phyloP scores from a whole-genome alignment of 2,888 invertebrate genomes.

The Lasioglossum vierecki region DNA sequence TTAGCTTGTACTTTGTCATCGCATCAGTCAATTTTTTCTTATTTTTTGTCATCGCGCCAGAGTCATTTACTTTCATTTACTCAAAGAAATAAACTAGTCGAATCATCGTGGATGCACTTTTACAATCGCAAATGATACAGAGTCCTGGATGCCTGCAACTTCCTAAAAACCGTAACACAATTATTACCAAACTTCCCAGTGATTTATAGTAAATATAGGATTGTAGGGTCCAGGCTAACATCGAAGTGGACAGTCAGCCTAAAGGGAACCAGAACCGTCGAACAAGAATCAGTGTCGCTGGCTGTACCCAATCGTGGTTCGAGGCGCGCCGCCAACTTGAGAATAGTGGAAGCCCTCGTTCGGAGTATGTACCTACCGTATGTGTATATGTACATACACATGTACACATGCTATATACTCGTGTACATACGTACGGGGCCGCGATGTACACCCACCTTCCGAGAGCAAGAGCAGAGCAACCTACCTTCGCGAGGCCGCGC shows the following conservation, averaged over 20 bases:
- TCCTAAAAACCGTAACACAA: too few relatives aligned
- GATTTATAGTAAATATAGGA: not conserved
- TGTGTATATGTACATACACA: constrained; percentile 1
- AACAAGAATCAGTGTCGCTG: constrained; percentile 5
- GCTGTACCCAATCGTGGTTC: constrained; percentile 44
- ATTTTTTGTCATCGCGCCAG: too few relatives aligned
- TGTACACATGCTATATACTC: not conserved
- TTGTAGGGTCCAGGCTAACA: not conserved
- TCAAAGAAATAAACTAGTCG: too few relatives aligned
- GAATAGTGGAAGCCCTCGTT: constrained; percentile 65
- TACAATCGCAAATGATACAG: too few relatives aligned
- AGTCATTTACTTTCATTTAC: too few relatives aligned
- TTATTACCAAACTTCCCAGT: too few relatives aligned
- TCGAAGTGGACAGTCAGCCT: not conserved
- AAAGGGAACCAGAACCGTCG: not conserved
- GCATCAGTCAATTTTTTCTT: too few relatives aligned
- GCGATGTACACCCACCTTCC: constrained; percentile 47
- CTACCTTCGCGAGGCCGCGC: constrained; percentile 55
- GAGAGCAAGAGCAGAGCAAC: constrained; percentile 25
- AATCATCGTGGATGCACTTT: too few relatives aligned
- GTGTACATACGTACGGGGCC: constrained; percentile 28
- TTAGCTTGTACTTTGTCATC: too few relatives aligned
- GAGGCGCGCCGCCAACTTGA: constrained; percentile 70
- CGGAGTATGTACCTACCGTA: constrained; percentile 56
- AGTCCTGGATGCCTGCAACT: too few relatives aligned